Base-by-base conservation (phyloP, 2,797 vertebrate genomes). In the Aeoliscus strigatus region DNA sequence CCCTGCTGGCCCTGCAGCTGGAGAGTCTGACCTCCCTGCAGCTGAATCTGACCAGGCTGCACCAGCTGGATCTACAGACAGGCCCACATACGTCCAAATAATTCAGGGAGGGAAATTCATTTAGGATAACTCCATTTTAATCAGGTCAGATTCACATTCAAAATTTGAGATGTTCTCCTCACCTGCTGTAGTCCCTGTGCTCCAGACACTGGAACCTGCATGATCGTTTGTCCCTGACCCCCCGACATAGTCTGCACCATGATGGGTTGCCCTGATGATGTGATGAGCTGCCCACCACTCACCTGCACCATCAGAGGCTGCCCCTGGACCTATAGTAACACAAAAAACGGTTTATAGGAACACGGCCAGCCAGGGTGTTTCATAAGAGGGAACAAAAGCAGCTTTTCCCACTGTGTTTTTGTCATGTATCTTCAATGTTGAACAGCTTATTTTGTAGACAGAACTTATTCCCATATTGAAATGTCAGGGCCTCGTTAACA, bases 261-360 rank as follows among this genome's bases (percentile, higher is more conserved):
- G 79, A 99, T 98, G 11, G 96, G 96, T 66, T 99, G 96, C n/a
- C 96, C 96, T 1, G 95, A 94, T 6, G 96, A 97, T 8, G 96
- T 99, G 81, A 99, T 97, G 68, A 99, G 89, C 75, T 99, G 96
- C 10, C 96, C 95, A 1, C 95, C 96, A 70, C 96, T 99, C 62
- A 98, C 96, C 73, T 99, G 96, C 10, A 99, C 96, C 96, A 99
- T 99, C 40, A 99, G 86, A 0, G 96, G 96, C 49, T 99, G 96
- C 18, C 95, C 94, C 77, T 98, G 95, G 24, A 99, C 94, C 94
- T 97, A 23, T 12, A 63, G 13, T 52, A 14, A 59, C 14, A 55
- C 5, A 47, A 9, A 21, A 25, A 33, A 30, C 5, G 14, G 42
- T 79, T 67, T 3, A 73, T 2, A 69, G 14, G 11, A 27, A 44